Conservation (phyloP, 2,888 invertebrate species). For the Nycteola revayana region DNA sequence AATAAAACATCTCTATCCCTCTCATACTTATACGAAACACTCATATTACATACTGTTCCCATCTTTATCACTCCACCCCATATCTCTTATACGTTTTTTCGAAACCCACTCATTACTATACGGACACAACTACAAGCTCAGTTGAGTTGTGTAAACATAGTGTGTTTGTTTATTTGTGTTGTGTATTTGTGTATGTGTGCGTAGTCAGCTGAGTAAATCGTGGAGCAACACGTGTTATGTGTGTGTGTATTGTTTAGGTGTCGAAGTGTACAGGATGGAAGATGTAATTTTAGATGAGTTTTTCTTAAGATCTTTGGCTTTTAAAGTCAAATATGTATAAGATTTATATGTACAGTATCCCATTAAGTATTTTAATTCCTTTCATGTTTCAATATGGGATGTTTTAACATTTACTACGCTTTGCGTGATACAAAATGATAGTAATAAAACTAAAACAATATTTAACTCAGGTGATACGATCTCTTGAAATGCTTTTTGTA, state of each 20-base stretch:
- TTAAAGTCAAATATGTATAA: no score
- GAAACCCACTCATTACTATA: slow-evolving; percentile 66
- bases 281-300: slow-evolving; percentile 38
- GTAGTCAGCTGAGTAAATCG: slow-evolving; percentile 68
- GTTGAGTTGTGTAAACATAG: slow-evolving; percentile 42
- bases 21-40: slow-evolving; percentile 29
- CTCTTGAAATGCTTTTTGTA: no score
- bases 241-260: slow-evolving; percentile 42
- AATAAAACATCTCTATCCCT: slow-evolving; percentile 46
- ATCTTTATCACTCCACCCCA: slow-evolving; percentile 52
- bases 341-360: no score
- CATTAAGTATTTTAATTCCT: no score
- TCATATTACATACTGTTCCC: slow-evolving; percentile 25
- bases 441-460: no score
- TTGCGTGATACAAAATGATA: no score
- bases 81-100: slow-evolving; percentile 68
- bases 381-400: no score
- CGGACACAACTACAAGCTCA: slow-evolving; percentile 45
- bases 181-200: slow-evolving; percentile 54
- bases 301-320: slow-evolving; percentile 2
- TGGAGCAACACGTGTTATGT: slow-evolving; percentile 46
- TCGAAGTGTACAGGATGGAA: slow-evolving; percentile 34
- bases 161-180: slow-evolving; percentile 51
- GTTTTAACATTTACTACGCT: no score
- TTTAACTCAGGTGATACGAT: no score